These are phyloP conservation scores for Leucozona laternaria DNA, from an alignment of 2,888 invertebrate species.

Conservation along the genomic window DNA sequence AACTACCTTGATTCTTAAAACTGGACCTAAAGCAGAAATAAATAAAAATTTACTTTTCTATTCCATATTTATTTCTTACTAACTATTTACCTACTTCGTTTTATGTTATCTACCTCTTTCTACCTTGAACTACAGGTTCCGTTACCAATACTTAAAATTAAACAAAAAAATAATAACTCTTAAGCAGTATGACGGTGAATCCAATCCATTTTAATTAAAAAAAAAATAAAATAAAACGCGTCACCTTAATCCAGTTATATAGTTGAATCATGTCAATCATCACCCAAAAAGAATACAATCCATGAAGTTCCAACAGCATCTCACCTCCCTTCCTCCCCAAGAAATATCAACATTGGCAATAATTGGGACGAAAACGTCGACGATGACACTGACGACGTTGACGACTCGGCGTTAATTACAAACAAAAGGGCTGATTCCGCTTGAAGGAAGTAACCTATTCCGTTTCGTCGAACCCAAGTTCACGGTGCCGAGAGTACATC, in stretches of 20 bases:
- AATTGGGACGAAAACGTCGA: background rate
- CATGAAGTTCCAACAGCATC: background rate
- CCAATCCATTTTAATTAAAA: background rate
- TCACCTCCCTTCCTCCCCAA: background rate
- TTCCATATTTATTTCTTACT: too few species aligned
- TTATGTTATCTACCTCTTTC: too few species aligned
- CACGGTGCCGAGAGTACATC: slow-evolving; percentile 45
- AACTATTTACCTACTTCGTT: too few species aligned
- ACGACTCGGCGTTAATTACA: slow-evolving; percentile 36
- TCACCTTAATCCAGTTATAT: background rate
- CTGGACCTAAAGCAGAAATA: too few species aligned
- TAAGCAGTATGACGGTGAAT: too few species aligned
- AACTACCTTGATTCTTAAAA: too few species aligned
- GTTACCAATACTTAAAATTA: too few species aligned
- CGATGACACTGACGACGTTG: slow-evolving; percentile 6
- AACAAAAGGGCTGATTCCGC: slow-evolving; percentile 19
- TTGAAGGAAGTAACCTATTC: slow-evolving; percentile 20
- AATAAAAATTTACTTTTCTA: too few species aligned
- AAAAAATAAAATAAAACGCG: background rate
- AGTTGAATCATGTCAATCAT: background rate
- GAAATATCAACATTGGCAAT: background rate
- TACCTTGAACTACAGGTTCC: too few species aligned
- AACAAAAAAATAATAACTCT: background rate
- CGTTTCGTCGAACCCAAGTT: slow-evolving; percentile 31
- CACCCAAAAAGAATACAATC: background rate